Evolutionary conservation across 2,888 invertebrate genomes (phyloP).

Genomic region (Calliphora vomitoria): DNA sequence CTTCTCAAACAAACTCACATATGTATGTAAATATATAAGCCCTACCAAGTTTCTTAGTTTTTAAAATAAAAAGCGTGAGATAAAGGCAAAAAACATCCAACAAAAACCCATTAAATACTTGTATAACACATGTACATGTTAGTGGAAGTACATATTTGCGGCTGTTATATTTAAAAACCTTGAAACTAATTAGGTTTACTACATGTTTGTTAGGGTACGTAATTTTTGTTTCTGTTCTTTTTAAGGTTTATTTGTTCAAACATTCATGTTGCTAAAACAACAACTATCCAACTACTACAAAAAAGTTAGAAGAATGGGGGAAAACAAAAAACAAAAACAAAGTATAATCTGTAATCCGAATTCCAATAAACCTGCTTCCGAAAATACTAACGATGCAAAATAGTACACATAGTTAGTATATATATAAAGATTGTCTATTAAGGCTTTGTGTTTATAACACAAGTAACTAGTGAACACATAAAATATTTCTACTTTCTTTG

Average conservation of each 20-base stretch:
- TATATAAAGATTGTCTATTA: neutral
- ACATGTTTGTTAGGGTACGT: conserved; percentile 32
- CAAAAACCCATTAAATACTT: conserved; percentile 7
- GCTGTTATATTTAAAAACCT: conserved; percentile 43
- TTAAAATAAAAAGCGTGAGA: too few relatives aligned
- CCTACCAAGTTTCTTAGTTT: too few relatives aligned
- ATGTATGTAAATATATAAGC: too few relatives aligned
- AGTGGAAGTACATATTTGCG: conserved; percentile 13
- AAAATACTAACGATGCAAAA: neutral
- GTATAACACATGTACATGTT: conserved; percentile 10
- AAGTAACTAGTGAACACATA: neutral
- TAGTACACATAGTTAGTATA: neutral
- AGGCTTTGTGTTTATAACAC: neutral
- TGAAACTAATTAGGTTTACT: conserved; percentile 70
- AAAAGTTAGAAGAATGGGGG: neutral
- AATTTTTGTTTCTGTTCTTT: neutral
- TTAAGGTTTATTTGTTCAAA: conserved; percentile 30
- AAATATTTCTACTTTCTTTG: conserved; percentile 32
- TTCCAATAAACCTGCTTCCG: conserved; percentile 31
- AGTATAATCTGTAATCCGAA: conserved; percentile 34
- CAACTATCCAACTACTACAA: too few relatives aligned
- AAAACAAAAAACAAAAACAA: neutral
- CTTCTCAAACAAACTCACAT: too few relatives aligned
- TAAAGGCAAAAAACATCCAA: neutral
- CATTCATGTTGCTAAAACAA: conserved; percentile 7